Evolutionary conservation across 2,113 vertebrate species (phyloP).

Genomic region (Cariama cristata): DNA sequence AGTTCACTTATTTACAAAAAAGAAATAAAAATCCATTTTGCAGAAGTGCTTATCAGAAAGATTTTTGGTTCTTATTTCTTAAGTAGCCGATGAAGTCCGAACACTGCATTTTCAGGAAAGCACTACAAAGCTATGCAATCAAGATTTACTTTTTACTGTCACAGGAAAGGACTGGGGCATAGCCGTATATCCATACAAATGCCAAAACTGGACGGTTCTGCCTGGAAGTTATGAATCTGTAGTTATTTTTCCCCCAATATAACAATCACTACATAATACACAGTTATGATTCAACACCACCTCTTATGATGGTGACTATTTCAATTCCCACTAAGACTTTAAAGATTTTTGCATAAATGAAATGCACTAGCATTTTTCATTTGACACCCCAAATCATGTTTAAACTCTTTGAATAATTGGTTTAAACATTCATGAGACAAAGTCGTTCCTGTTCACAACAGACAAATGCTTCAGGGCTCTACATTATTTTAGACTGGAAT

Average conservation of each 20-base stretch:
- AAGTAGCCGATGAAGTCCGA: background rate
- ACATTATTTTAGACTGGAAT: background rate
- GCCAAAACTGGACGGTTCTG: background rate
- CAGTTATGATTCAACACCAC: background rate
- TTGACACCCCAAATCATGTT: background rate
- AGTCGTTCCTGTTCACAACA: background rate
- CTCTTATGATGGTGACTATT: background rate
- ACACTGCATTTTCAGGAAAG: background rate
- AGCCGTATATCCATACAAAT: background rate
- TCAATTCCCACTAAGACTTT: background rate
- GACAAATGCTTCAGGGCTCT: background rate
- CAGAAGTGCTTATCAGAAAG: background rate
- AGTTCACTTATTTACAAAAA: background rate
- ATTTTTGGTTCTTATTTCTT: background rate
- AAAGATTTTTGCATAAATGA: background rate
- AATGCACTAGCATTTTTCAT: background rate
- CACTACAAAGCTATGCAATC: background rate
- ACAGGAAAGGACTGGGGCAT: background rate
- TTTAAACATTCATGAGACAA: background rate
- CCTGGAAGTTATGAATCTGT: background rate
- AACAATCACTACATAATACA: background rate
- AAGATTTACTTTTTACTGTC: background rate
- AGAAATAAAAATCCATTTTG: background rate
- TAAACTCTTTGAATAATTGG: background rate
- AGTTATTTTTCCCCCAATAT: background rate